Evolutionary conservation across 2,888 invertebrate genomes (phyloP).

Genomic region (Trichopoda pennipes): DNA sequence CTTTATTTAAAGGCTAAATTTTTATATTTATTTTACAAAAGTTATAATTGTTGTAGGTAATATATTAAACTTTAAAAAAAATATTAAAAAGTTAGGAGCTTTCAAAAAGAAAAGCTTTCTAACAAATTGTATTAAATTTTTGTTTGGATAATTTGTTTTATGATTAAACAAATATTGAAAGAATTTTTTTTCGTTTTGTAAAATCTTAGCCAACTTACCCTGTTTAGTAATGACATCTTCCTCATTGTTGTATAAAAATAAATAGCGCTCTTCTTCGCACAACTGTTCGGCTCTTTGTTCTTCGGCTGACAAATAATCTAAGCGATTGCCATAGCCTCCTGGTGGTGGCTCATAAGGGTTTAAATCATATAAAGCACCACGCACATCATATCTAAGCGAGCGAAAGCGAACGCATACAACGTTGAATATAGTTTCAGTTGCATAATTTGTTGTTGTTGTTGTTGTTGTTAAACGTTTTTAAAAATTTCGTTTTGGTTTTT

Average conservation of each 20-base stretch:
- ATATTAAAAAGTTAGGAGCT: slow-evolving; percentile 22
- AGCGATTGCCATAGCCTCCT: slow-evolving; percentile 85
- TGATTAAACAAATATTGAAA: slow-evolving; percentile 14
- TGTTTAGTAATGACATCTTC: slow-evolving; percentile 94
- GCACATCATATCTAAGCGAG: slow-evolving; percentile 91
- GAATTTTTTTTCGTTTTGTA: not conserved
- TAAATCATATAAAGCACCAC: slow-evolving; percentile 95
- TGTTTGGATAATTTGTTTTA: slow-evolving; percentile 30
- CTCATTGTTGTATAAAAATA: slow-evolving; percentile 91
- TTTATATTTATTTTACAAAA: slow-evolving; percentile 58
- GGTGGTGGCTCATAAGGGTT: slow-evolving; percentile 88
- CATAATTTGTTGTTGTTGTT: too few species aligned
- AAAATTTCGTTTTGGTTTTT: slow-evolving; percentile 30
- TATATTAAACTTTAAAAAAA: too few species aligned
- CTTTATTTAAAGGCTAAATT: slow-evolving; percentile 59
- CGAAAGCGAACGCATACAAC: not conserved
- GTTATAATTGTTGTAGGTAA: slow-evolving; percentile 17
- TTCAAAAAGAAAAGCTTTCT: slow-evolving; percentile 22
- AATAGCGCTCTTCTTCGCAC: slow-evolving; percentile 97
- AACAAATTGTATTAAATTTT: slow-evolving; percentile 11
- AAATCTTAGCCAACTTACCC: slow-evolving; percentile 83
- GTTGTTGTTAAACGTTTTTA: slow-evolving; percentile 23
- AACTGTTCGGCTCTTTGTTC: slow-evolving; percentile 92
- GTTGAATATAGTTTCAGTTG: slow-evolving; percentile 9
- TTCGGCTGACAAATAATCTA: slow-evolving; percentile 85